Evolutionary conservation across 2,888 invertebrate species (phyloP).

Genomic region (Drosophila bunnanda): DNA sequence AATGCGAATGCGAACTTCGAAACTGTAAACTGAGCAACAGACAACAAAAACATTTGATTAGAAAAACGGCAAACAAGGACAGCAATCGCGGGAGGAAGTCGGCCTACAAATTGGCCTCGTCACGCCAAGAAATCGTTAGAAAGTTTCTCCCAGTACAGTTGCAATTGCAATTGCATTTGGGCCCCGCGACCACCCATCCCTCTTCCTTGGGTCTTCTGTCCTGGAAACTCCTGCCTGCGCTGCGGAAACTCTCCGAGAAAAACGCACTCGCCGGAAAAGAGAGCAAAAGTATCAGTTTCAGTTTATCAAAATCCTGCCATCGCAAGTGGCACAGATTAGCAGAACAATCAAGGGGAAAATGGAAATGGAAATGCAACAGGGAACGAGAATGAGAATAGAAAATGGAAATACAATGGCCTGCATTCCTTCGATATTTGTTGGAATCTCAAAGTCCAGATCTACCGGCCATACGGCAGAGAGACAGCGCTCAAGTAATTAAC

Average conservation of each 20-base stretch:
- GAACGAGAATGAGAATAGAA: constrained; percentile 4
- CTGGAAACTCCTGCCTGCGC: constrained; percentile 12
- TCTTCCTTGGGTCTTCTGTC: neutral
- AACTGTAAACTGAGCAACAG: constrained; percentile 76
- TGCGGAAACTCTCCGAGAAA: constrained; percentile 8
- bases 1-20: constrained; percentile 66
- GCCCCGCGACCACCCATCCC: constrained; percentile 52
- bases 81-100: constrained; percentile 39
- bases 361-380: constrained; percentile 20
- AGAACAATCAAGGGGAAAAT: constrained; percentile 66
- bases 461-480: constrained; percentile 27
- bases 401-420: constrained; percentile 63
- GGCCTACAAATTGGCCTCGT: constrained; percentile 73
- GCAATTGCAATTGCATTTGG: constrained; percentile 24
- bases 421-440: constrained; percentile 43
- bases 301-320: constrained; percentile 67
- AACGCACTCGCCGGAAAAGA: constrained; percentile 31
- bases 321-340: constrained; percentile 64
- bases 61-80: constrained; percentile 68
- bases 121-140: constrained; percentile 80
- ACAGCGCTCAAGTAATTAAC: constrained; percentile 66
- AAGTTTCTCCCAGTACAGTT: constrained; percentile 54
- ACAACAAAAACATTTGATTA: constrained; percentile 66
- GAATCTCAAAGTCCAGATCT: constrained; percentile 66
- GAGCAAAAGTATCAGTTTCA: constrained; percentile 72